Evolutionary conservation across 2,797 vertebrate genomes (phyloP), one percentile per base, ranked within the genome.

Genomic region (Discoglossus pictus): DNA sequence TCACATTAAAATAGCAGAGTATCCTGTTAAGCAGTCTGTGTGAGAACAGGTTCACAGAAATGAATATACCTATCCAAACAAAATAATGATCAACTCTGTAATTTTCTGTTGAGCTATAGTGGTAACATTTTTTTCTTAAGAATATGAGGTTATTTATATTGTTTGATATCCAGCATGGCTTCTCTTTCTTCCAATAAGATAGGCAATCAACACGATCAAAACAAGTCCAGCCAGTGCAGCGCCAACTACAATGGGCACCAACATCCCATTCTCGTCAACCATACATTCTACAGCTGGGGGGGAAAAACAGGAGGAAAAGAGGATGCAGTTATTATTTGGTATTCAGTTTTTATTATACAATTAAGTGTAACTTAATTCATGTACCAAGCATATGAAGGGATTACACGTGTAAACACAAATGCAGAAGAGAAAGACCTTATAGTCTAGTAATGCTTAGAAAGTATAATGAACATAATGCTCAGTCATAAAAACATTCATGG

Each of bases 131-230:
- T n/a, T n/a, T n/a, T n/a, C n/a, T n/a, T 54, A 68, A 44, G 79
- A 74, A 73, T 76, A 81, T 82, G 82, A 38, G 7, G 15, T 40
- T 12, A 73, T 73, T 94, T 91, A 99, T 83, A 99, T 99, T 61
- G 94, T 98, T 82, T 99, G 97, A 83, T 99, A 99, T 78, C 97
- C 97, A 1, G 96, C 94, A 2, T 99, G 96, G 83, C 96, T 98
- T 83, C 95, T 91, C 90, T 93, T 98, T 71, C 94, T 89, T 77
- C 97, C 97, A 21, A 99, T 94, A 76, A 99, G 91, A 85, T 99
- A 99, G 53, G 97, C 97, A 62, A 98, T 79, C 69, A 99, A 87
- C 51, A 99, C 96, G 12, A 98, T 87, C 20, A 98, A 88, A 74
- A 99, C 96, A 2, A 99, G 93, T 56, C 92, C 93, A 0, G 95